Evolutionary conservation across 2,888 invertebrate genomes (phyloP), one percentile per base, ranked within the genome.

Genomic region (Nephrocerus scutellatus): DNA sequence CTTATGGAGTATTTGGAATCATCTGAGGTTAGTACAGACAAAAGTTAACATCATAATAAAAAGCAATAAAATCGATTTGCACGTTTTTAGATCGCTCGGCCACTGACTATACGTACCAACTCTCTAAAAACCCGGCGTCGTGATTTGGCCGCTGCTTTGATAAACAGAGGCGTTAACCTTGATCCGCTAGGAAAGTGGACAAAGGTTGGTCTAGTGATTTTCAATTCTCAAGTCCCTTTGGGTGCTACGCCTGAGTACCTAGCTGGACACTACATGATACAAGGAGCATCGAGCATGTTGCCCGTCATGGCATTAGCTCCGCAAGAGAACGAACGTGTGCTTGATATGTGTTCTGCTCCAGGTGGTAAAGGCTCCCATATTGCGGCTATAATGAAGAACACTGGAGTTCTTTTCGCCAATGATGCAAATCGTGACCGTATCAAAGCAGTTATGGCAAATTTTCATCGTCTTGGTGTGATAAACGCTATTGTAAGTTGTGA

Each of bases 101-200:
- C 98, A 1, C 73, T 97, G 19, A 98, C 97, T 0, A 88, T 99
- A 45, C 77, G 98, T 43, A 89, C 95, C 1, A 98, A 99, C 62
- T 92, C 89, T 37, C 72, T 99, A 23, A 98, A 96, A 70, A 86
- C 87, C 0, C 75, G 97, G 37, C 73, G 96, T 49, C 75, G 92
- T 41, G 95, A 96, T 69, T 74, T 97, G 41, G 96, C 96, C 5
- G 91, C 91, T 58, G 84, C 92, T 10, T 72, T 99, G 26, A 98
- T 98, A 38, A 89, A 89, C 59, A 77, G 97, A 57, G 98, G 98
- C 15, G 93, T 97, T 0, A 98, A 99, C 73, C 75, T 99, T 47
- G 97, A 99, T 71, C 96, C 97, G 1, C 78, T 98, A 39, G 97
- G 95, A 5, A 91, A 95, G 66, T 99, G 98, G 98, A 91, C 93